Conservation (phyloP, 1,140 invertebrate species). For the Gryllus bimaculatus region DNA sequence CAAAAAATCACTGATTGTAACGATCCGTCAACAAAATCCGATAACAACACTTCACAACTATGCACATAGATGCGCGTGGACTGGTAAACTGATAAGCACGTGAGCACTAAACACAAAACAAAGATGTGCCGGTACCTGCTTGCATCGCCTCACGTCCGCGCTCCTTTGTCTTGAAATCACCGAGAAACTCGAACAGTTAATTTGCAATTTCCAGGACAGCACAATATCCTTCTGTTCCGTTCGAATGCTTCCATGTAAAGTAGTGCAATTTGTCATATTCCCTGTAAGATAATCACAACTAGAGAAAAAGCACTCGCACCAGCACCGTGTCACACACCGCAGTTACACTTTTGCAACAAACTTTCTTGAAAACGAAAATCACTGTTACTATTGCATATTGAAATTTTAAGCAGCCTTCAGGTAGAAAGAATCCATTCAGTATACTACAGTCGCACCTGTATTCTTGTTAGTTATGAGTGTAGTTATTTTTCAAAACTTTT, state of each 20-base stretch:
- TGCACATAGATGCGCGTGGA: background rate
- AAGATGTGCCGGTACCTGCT: slow-evolving; percentile 7
- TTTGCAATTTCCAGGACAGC: background rate
- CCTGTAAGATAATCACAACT: background rate
- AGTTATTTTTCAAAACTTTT: background rate
- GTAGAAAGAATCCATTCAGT: background rate
- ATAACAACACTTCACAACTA: background rate
- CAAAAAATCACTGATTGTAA: no score
- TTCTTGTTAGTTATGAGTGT: background rate
- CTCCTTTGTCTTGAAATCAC: background rate
- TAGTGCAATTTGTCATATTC: background rate
- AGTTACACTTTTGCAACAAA: background rate
- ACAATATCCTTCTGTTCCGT: background rate
- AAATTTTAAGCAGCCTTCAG: background rate
- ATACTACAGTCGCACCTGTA: background rate
- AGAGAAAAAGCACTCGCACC: background rate
- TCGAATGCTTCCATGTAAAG: background rate
- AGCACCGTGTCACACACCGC: background rate
- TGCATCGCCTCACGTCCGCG: slow-evolving; percentile 11
- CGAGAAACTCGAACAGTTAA: background rate
- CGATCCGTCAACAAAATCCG: background rate
- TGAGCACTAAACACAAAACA: background rate
- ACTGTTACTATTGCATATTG: background rate
- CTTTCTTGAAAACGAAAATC: background rate
- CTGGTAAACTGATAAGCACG: background rate